Evolutionary conservation across 1,140 invertebrate species (phyloP).

Genomic region (Holcopasites calliopsidis): DNA sequence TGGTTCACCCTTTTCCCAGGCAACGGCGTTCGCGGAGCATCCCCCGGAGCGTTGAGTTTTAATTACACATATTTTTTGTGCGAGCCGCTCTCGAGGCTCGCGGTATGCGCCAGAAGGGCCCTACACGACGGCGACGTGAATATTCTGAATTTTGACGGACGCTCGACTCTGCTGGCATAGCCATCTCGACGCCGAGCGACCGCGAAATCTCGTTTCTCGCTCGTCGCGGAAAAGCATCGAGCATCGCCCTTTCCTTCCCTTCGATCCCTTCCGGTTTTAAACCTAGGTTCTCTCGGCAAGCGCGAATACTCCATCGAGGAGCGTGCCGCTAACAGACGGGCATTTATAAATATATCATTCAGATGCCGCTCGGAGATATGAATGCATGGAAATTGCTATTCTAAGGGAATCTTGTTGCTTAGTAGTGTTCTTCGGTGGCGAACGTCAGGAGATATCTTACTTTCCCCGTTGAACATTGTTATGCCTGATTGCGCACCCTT

Average conservation of each 20-base stretch:
- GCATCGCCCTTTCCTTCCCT: background rate
- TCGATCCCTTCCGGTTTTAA: background rate
- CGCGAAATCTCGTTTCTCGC: slow-evolving; percentile 39
- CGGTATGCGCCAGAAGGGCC: slow-evolving; percentile 35
- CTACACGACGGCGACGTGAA: slow-evolving; percentile 41
- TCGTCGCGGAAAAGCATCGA: slow-evolving; percentile 19
- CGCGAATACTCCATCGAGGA: background rate
- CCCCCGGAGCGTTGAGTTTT: slow-evolving; percentile 56
- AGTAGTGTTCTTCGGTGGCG: too few relatives aligned
- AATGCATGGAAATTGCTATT: too few relatives aligned
- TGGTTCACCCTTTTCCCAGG: background rate
- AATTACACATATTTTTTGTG: slow-evolving; percentile 59
- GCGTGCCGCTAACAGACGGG: too few relatives aligned
- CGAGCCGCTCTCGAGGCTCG: slow-evolving; percentile 28
- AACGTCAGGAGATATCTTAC: too few relatives aligned
- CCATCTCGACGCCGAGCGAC: slow-evolving; percentile 45
- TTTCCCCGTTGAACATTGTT: too few relatives aligned
- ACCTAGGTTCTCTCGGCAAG: background rate
- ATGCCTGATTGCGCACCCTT: too few relatives aligned
- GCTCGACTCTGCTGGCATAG: slow-evolving; percentile 41
- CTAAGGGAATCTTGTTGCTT: too few relatives aligned
- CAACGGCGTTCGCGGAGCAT: slow-evolving; percentile 16
- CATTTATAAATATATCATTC: too few relatives aligned
- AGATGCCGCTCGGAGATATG: too few relatives aligned
- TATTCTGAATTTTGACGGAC: slow-evolving; percentile 46